These are phyloP conservation scores for Cremastinae sp. DNA, from an alignment of 2,888 invertebrate species.

Conservation along the genomic window DNA sequence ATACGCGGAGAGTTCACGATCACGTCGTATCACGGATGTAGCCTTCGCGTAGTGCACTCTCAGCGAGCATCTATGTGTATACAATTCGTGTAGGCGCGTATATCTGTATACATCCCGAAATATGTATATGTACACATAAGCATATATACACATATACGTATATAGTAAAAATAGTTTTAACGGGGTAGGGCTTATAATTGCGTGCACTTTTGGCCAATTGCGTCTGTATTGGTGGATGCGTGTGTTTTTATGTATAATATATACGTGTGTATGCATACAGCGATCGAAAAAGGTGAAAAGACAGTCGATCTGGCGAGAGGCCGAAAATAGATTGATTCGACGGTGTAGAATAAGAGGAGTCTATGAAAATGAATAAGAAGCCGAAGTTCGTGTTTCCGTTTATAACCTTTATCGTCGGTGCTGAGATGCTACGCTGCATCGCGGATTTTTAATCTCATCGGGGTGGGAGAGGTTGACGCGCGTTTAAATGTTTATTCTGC, in stretches of 20 bases:
- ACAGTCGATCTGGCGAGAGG: slow-evolving; percentile 29
- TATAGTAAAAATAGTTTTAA: slow-evolving; percentile 73
- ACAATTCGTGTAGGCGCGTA: slow-evolving; percentile 3
- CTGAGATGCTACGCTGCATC: slow-evolving; percentile 13
- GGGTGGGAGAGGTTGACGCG: slow-evolving; percentile 14
- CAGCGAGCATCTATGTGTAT: slow-evolving; percentile 28
- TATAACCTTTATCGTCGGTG: slow-evolving; percentile 40
- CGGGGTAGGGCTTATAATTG: slow-evolving; percentile 66
- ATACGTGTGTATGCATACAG: slow-evolving; percentile 19
- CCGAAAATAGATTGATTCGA: slow-evolving; percentile 45
- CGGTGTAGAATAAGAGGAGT: slow-evolving; percentile 25
- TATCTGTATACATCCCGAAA: slow-evolving; percentile 10
- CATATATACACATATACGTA: slow-evolving; percentile 64
- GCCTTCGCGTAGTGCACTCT: slow-evolving; percentile 37
- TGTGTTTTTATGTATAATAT: slow-evolving; percentile 4
- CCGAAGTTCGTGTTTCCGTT: slow-evolving; percentile 22
- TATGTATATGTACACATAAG: slow-evolving; percentile 67
- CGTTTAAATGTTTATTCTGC: slow-evolving; percentile 32
- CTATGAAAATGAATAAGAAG: slow-evolving; percentile 5
- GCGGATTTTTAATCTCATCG: neutral
- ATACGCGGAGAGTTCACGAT: slow-evolving; percentile 57
- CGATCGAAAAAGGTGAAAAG: slow-evolving; percentile 42
- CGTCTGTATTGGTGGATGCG: slow-evolving; percentile 14
- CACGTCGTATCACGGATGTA: slow-evolving; percentile 34
- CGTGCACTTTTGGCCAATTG: slow-evolving; percentile 48